Percentiles rank a stretch among this genome's conserved stretches.
phyloP scores from a whole-genome alignment of 2,797 vertebrate genomes.

The Rousettus madagascariensis region DNA sequence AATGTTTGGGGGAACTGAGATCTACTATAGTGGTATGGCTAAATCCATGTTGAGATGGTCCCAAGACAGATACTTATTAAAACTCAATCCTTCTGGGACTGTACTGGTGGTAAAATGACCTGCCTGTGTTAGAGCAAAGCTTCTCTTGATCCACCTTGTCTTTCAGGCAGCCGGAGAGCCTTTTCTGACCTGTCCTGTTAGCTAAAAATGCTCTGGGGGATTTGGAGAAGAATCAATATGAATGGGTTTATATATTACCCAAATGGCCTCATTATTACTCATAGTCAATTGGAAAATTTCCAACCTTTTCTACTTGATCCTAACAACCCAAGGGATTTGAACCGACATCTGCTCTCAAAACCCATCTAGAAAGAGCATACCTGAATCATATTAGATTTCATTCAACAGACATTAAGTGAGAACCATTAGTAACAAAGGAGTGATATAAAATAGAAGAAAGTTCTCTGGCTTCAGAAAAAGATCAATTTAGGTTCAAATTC shows the following conservation, averaged over 20 bases:
- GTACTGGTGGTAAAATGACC: neutral
- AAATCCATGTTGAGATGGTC: neutral
- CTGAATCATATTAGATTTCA: slow-evolving; percentile 19
- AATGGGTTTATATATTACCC: slow-evolving; percentile 69
- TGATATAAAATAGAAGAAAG: slow-evolving; percentile 9
- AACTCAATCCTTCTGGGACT: neutral
- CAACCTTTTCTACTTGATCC: slow-evolving; percentile 56
- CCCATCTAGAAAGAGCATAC: slow-evolving; percentile 26
- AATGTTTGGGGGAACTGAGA: neutral
- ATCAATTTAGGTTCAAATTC: neutral
- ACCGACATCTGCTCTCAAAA: slow-evolving; percentile 50
- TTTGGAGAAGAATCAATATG: slow-evolving; percentile 62
- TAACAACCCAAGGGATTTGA: slow-evolving; percentile 53
- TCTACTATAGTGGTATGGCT: neutral
- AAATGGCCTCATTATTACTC: slow-evolving; percentile 68
- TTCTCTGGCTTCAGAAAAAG: neutral
- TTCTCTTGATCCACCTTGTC: neutral
- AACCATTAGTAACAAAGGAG: neutral
- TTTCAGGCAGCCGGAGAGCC: neutral
- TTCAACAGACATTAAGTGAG: slow-evolving; percentile 4
- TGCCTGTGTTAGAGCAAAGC: neutral
- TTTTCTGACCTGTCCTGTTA: neutral
- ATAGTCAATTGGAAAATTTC: slow-evolving; percentile 51
- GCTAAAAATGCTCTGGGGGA: slow-evolving; percentile 52
- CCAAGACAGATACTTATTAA: neutral